Evolutionary conservation across 2,113 vertebrate species (phyloP).

Genomic region (Cyprinus carpio): DNA sequence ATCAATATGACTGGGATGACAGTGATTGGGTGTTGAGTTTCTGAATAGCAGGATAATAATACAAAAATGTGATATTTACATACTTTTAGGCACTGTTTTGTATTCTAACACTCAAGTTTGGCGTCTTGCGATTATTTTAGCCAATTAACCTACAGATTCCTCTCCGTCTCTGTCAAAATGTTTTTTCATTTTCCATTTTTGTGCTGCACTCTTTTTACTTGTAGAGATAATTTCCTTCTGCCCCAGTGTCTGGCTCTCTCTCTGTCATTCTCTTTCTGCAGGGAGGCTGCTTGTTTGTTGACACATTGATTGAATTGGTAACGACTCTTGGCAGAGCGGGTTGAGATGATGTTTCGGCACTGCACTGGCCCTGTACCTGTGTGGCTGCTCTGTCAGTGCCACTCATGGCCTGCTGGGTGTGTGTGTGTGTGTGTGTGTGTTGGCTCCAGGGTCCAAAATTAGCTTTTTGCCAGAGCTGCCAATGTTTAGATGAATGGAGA

Average conservation of each 20-base stretch:
- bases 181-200: constrained; percentile 34
- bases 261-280: constrained; percentile 43
- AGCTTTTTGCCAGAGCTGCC: no score
- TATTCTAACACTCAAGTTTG: neutral
- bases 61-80: neutral
- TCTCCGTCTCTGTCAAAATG: constrained; percentile 26
- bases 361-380: constrained; percentile 6
- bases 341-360: constrained; percentile 60
- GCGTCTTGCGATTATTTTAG: neutral
- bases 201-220: constrained; percentile 35
- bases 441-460: no score
- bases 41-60: constrained; percentile 5
- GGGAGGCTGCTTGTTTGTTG: constrained; percentile 60
- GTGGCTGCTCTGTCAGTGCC: neutral
- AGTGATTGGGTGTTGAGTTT: neutral
- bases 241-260: constrained; percentile 10
- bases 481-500: no score
- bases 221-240: neutral
- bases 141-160: neutral
- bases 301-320: constrained; percentile 72
- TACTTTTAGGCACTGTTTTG: neutral
- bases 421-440: neutral
- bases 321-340: constrained; percentile 63
- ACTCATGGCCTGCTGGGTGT: neutral
- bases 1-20: neutral